These are phyloP conservation scores for Drosophila aff. DNA, from an alignment of 1,140 invertebrate species.

Conservation along the genomic window DNA sequence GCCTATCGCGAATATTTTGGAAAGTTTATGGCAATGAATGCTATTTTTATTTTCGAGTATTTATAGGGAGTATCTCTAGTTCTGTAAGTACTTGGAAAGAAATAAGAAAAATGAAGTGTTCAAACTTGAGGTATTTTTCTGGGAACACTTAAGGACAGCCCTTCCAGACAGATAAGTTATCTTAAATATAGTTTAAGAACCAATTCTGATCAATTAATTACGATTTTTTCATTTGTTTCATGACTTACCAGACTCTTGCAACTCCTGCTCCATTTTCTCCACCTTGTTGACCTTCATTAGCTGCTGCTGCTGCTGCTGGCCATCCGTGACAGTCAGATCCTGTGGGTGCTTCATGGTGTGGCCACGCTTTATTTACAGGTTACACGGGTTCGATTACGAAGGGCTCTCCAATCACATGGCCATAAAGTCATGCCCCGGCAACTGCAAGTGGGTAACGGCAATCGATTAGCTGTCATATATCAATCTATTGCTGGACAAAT, in stretches of 20 bases:
- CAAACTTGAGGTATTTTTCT: neutral
- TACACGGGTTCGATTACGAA: neutral
- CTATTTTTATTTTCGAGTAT: neutral
- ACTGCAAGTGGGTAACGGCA: conserved; percentile 53
- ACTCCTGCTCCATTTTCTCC: conserved; percentile 70
- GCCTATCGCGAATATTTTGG: conserved; percentile 1
- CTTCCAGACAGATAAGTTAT: neutral
- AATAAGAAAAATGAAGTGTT: neutral
- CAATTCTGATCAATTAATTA: neutral
- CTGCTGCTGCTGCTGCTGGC: conserved; percentile 67
- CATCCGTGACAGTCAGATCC: conserved; percentile 56
- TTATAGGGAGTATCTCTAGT: neutral
- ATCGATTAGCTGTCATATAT: conserved; percentile 55
- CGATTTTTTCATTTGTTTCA: neutral
- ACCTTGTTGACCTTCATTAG: conserved; percentile 74
- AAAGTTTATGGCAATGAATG: neutral
- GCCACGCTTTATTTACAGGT: conserved; percentile 7
- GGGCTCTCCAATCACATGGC: conserved; percentile 51
- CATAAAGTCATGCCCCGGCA: conserved; percentile 39
- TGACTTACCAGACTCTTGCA: conserved; percentile 61
- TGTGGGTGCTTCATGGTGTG: conserved; percentile 73
- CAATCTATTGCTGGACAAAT: conserved; percentile 33
- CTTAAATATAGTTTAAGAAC: neutral
- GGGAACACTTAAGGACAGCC: neutral
- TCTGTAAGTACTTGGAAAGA: neutral